phyloP scores from a whole-genome alignment of 2,797 vertebrate genomes.

The Sylvia borin region DNA sequence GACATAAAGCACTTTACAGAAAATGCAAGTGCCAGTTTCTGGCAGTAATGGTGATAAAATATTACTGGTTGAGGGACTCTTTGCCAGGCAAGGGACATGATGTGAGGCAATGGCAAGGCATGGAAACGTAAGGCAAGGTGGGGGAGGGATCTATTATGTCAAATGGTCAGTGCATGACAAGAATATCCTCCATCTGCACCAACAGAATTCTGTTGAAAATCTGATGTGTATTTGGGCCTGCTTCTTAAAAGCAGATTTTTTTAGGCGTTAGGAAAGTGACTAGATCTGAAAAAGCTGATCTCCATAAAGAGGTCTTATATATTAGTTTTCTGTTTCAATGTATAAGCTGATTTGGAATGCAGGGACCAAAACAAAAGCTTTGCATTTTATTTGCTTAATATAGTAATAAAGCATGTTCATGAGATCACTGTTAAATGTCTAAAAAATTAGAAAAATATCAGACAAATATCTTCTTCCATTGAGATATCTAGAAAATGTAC shows the following conservation, averaged over 20 bases:
- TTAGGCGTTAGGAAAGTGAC: background rate
- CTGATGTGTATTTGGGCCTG: background rate
- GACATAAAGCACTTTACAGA: background rate
- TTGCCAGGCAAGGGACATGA: background rate
- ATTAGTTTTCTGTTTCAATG: background rate
- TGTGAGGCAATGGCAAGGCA: rapidly evolving
- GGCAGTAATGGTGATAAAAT: background rate
- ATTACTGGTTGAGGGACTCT: background rate
- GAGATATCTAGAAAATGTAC: background rate
- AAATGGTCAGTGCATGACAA: background rate
- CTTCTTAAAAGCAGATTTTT: background rate
- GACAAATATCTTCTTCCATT: background rate
- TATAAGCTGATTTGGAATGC: background rate
- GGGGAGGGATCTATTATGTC: too few species aligned
- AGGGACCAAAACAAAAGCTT: background rate
- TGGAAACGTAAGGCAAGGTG: background rate
- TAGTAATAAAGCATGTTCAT: background rate
- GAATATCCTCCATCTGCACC: background rate
- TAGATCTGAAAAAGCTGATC: background rate
- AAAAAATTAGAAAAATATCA: background rate
- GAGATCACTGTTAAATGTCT: background rate
- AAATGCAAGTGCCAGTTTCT: background rate
- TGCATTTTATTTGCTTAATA: background rate
- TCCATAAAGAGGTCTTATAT: background rate
- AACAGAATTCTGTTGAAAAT: background rate